Base-by-base conservation (phyloP, 2,888 invertebrate genomes). In the Shargacucullia verbasci region DNA sequence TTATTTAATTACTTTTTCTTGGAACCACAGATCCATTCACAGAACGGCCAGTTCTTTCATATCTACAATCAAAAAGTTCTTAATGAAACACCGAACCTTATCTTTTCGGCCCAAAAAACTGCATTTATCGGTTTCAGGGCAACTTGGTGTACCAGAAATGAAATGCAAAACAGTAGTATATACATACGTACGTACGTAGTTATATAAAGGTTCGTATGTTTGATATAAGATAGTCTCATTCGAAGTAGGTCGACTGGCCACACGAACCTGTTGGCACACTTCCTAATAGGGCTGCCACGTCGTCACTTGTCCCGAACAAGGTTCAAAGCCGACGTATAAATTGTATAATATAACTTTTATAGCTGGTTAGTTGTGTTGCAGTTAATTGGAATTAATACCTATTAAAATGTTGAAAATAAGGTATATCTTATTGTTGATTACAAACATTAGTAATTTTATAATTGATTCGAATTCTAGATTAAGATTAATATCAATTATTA, bases 231-330 rank as follows among this genome's bases (percentile, higher is more conserved):
- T 68, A 70, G 59, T 46, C 59, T 64, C 58, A 59, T 63, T 59
- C 41, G 55, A 74, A 71, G 78, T 79, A 58, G 80, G 79, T 70
- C 78, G 70, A 41, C 56, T 46, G 57, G 57, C 45, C 61, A 61
- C 70, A 66, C 57, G 79, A 73, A 83, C 81, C 80, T 78, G 83
- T 72, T 78, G 78, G 74, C 82, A 80, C 70, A 82, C 80, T 80
- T 83, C 70, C 64, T 63, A 52, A 43, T 65, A 75, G 71, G 79
- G 80, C 67, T 76, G 45, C 40, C 60, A 37, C 37, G 12, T 39
- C 57, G 50, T 53, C 62, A 59, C 59, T 27, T n/a, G 48, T 53
- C 48, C 58, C 34, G 31, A 11, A 40, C 48, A 44, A 35, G 43
- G 13, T 40, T 40, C 38, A 8, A 10, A 29, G 31, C 31, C 20